phyloP scores from a whole-genome alignment of 2,888 invertebrate species.

The Lepidocyrtoides sp. region DNA sequence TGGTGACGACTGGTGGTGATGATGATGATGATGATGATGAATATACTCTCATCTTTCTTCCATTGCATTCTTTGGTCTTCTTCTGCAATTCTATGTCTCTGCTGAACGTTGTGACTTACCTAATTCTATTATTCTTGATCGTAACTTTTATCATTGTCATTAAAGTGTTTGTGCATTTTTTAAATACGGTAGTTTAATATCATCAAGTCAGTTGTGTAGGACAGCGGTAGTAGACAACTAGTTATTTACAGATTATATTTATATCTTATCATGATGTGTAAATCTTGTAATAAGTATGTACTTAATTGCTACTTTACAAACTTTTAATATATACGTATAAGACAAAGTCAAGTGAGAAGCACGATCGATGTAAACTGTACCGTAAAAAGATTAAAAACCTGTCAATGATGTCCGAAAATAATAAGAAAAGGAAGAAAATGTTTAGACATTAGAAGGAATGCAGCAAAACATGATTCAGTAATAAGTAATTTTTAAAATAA shows the following conservation, averaged over 20 bases:
- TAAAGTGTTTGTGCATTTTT: neutral
- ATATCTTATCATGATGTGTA: constrained; percentile 12
- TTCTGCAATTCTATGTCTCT: neutral
- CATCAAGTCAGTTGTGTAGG: neutral
- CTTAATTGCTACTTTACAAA: neutral
- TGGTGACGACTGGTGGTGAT: neutral
- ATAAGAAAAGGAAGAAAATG: neutral
- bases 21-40: constrained; percentile 22
- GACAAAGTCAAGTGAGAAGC: constrained; percentile 9
- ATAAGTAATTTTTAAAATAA: neutral
- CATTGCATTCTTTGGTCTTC: constrained; percentile 50
- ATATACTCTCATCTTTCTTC: constrained; percentile 65
- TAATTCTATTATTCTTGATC: neutral
- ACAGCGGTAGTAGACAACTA: neutral
- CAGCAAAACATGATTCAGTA: constrained; percentile 4
- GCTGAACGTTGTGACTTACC: constrained; percentile 1
- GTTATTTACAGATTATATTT: neutral
- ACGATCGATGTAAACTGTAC: neutral
- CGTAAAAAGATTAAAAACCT: neutral
- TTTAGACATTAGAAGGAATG: neutral
- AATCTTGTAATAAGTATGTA: neutral
- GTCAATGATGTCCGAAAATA: neutral
- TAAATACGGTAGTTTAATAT: neutral
- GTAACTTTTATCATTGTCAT: neutral
- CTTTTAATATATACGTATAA: neutral